Evolutionary conservation across 2,113 vertebrate species (phyloP).

Genomic region (Ahaetulla prasina): DNA sequence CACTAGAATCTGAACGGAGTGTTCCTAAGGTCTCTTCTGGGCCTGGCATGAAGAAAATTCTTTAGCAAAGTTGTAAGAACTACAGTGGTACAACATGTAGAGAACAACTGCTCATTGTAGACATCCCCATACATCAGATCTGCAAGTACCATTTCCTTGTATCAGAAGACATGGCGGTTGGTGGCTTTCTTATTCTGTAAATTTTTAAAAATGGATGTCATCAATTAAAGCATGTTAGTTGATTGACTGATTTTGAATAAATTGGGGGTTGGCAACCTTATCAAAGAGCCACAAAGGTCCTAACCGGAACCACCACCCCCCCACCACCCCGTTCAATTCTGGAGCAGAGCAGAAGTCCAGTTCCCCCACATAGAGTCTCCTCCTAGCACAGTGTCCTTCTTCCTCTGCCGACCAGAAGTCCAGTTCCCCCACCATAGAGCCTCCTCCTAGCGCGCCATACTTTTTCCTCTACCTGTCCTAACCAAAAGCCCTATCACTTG

Average conservation of each 20-base stretch:
- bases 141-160: not conserved
- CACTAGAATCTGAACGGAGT: not conserved
- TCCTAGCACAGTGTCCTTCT: too few species aligned
- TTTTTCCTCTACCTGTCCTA: too few species aligned
- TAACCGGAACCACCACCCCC: too few species aligned
- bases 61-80: not conserved
- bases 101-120: not conserved
- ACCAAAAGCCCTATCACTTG: too few species aligned
- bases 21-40: not conserved
- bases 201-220: not conserved
- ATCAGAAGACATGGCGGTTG: not conserved
- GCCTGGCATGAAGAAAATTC: not conserved
- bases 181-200: not conserved
- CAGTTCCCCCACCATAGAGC: too few species aligned
- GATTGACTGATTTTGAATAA: not conserved
- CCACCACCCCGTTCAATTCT: too few species aligned
- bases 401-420: too few species aligned
- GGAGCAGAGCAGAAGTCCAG: too few species aligned
- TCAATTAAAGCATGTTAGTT: not conserved
- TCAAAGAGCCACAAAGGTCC: too few species aligned
- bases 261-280: not conserved
- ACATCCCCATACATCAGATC: too few species aligned
- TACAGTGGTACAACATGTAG: not conserved
- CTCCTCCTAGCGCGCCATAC: too few species aligned
- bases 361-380: too few species aligned